Evolutionary conservation across 2,113 vertebrate species (phyloP), one percentile per base, ranked within the genome.

Genomic region (Stigmatopora nigra): DNA sequence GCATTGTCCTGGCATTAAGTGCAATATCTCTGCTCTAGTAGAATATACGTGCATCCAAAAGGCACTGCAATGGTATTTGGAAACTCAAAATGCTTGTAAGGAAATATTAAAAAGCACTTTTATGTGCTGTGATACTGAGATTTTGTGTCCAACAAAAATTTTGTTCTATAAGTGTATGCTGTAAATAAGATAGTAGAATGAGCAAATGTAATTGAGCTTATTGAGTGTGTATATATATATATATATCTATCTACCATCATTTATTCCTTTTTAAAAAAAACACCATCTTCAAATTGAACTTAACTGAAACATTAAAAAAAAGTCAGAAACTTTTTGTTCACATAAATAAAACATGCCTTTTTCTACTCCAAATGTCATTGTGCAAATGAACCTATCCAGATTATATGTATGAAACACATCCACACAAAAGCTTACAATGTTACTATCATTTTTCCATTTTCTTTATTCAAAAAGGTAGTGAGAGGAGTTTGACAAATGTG

Each of bases 1-100:
- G 19, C 44, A 59, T 14, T 69, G 14, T 48, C 22, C 14, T 62
- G 46, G n/a, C 59, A 20, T 19, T 8, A 44, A 19, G 17, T 19
- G 17, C 9, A 38, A 58, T 60, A 60, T 59, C 57, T 53, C 82
- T 91, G 46, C 59, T 63, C 38, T 45, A 9, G 38, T 7, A 44
- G 46, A 52, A 22, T 20, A 11, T 10, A 7, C 0, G 64, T 57
- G 7, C 19, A 17, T 22, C 9, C 19, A 68, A 62, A 41, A 13
- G 62, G 10, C 58, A 25, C 19, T 56, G 19, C 17, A 58, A 35
- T 10, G 41, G 59, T 19, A 52, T 48, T 58, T 61, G 16, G 1
- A 63, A 49, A 17, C 14, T 16, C 5, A 60, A 44, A 58, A 60
- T 16, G 66, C 51, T 14, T 38, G 61, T 61, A 62, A 56, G 53